Percentiles rank a stretch among this genome's conserved stretches.
Evolutionary conservation across 1,140 invertebrate species (phyloP).

Genomic region (Monomorium pharaonis): DNA sequence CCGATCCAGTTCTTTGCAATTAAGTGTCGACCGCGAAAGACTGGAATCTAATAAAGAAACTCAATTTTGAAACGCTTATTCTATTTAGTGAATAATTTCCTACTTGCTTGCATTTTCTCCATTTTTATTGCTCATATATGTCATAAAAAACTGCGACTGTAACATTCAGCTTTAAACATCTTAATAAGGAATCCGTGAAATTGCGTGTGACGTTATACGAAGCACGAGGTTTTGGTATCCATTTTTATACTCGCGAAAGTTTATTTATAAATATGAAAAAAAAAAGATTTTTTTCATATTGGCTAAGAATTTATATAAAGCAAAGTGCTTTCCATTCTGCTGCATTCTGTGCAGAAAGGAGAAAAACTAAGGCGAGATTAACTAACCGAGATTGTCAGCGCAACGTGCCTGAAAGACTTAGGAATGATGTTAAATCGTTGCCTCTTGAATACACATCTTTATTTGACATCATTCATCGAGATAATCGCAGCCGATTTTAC

Average conservation of each 20-base stretch:
- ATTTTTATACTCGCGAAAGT: not conserved
- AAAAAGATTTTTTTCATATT: not conserved
- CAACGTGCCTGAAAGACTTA: not conserved
- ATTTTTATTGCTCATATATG: not conserved
- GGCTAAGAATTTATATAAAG: not conserved
- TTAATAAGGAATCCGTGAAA: not conserved
- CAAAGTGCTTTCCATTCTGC: not conserved
- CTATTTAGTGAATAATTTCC: not conserved
- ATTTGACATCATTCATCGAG: not conserved
- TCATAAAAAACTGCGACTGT: not conserved
- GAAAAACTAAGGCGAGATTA: not conserved
- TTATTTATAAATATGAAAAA: not conserved
- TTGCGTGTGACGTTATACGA: not conserved
- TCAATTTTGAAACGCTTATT: not conserved
- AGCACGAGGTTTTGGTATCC: not conserved
- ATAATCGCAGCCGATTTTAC: not conserved
- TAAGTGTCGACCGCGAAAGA: not conserved
- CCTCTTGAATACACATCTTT: not conserved
- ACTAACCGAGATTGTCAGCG: slow-evolving; percentile 2
- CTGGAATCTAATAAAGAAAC: not conserved
- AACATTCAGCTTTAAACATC: not conserved
- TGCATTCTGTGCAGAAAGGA: not conserved
- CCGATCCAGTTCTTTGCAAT: not conserved
- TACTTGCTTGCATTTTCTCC: not conserved
- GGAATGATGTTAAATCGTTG: not conserved